These are phyloP conservation scores for Silvanus unidentatus DNA, from an alignment of 2,888 invertebrate genomes.

Conservation along the genomic window DNA sequence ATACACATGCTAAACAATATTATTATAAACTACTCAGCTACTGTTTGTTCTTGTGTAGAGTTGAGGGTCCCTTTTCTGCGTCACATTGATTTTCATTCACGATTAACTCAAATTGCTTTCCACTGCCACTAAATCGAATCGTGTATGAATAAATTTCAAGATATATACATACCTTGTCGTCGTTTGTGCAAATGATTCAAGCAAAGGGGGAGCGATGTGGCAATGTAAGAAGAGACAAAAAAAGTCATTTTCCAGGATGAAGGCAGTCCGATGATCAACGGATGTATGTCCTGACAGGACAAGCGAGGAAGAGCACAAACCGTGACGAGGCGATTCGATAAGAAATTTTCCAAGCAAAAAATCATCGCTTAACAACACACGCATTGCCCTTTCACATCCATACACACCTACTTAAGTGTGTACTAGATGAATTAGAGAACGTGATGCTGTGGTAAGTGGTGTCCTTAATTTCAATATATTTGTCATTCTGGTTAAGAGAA, in stretches of 20 bases:
- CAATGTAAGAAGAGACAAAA: too few species aligned
- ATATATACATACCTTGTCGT: too few species aligned
- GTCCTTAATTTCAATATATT: not conserved
- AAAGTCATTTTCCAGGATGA: conserved; percentile 3
- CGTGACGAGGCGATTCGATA: conserved; percentile 25
- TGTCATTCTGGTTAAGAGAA: not conserved
- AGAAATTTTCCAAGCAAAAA: conserved; percentile 13
- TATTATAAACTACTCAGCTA: not conserved
- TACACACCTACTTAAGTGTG: not conserved
- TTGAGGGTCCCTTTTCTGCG: not conserved
- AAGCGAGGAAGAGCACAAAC: conserved; percentile 17
- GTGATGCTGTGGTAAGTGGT: too few species aligned
- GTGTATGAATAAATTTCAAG: too few species aligned
- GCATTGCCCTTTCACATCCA: not conserved
- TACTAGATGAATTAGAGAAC: not conserved
- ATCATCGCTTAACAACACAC: not conserved
- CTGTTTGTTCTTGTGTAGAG: conserved; percentile 1
- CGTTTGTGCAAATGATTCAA: too few species aligned
- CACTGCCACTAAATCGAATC: too few species aligned
- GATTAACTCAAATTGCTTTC: conserved; percentile 3
- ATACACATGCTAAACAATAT: too few species aligned
- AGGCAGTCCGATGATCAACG: conserved; percentile 1
- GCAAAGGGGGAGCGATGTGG: too few species aligned
- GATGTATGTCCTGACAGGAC: conserved; percentile 2
- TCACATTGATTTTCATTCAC: conserved; percentile 5